Conservation (phyloP, 1,140 invertebrate species). For the Druon quercuslanigerum region DNA sequence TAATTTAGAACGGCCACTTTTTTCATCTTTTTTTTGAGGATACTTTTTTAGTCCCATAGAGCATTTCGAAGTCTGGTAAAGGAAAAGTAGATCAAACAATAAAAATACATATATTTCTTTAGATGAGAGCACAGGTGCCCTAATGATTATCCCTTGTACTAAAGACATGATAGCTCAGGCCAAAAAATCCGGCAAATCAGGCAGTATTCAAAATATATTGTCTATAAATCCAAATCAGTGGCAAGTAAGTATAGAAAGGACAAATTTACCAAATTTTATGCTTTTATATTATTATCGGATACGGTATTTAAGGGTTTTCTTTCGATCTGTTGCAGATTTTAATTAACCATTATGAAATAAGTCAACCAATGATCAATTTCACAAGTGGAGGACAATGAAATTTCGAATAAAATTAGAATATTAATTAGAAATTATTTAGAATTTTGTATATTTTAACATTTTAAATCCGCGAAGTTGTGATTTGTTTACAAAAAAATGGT, state of each 20-base stretch:
- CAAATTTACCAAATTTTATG: constrained; percentile 6
- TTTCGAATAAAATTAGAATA: no score
- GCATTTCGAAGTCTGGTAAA: no score
- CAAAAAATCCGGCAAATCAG: constrained; percentile 56
- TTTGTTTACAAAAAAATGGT: no score
- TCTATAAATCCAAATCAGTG: constrained; percentile 74
- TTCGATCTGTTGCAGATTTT: constrained; percentile 57
- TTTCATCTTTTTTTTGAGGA: no score
- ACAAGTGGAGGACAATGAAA: background rate
- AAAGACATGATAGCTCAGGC: constrained; percentile 58
- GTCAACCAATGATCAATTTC: constrained; percentile 64
- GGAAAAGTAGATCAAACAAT: no score
- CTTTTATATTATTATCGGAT: constrained; percentile 21
- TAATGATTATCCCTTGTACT: constrained; percentile 66
- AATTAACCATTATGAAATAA: constrained; percentile 50
- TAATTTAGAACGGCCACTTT: no score
- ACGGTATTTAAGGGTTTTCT: constrained; percentile 27
- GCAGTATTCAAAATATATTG: constrained; percentile 71
- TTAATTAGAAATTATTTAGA: no score
- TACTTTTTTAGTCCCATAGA: no score
- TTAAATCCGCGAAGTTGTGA: no score
- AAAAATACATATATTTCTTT: background rate
- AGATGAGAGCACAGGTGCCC: constrained; percentile 63
- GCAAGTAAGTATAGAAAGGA: constrained; percentile 64
- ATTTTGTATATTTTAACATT: no score